Base-by-base conservation (phyloP, 2,797 vertebrate genomes). In the Arrhamphus sclerolepis region DNA sequence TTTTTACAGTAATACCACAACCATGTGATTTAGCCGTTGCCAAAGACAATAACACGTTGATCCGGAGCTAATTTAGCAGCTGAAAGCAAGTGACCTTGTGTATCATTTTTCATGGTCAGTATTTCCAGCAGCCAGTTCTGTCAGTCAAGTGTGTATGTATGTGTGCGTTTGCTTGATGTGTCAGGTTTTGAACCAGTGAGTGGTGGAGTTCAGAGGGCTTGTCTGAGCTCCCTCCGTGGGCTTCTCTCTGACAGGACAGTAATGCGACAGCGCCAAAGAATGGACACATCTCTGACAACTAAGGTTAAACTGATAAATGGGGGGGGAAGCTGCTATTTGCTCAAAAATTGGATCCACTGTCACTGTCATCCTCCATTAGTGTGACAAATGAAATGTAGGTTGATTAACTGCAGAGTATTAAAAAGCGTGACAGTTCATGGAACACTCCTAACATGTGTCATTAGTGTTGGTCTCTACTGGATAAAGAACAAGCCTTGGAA, bases 151-250 rank as follows among this genome's bases (percentile, higher is more conserved):
- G 57, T 43, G 47, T 46, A 56, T 68, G 64, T 66, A 54, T 61
- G 42, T 64, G 72, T 48, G 13, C 63, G 55, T 57, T 53, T 44
- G 70, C 46, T 72, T 77, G 63, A 82, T 80, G 72, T 85, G 91
- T 90, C 86, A 89, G 68, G 62, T 74, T 83, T 79, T 84, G 75
- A 88, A 85, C 80, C 86, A 86, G 77, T 70, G 78, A 81, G 83
- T 53, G 83, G 82, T 80, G 49, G 80, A 83, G 91, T 92, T 92
- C 91, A 92, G 88, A 91, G 91, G 89, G 83, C 87, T 81, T 88
- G 91, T 92, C 90, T 83, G 58, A 58, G 60, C 80, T 78, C 77
- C 83, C 89, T 90, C 83, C 77, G 73, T 56, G 77, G 82, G 74
- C 56, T 81, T 77, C 65, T 60, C 56, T 70, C 68, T 86, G 81